These are phyloP conservation scores for Limanda limanda DNA, from an alignment of 2,113 vertebrate species.

Conservation along the genomic window DNA sequence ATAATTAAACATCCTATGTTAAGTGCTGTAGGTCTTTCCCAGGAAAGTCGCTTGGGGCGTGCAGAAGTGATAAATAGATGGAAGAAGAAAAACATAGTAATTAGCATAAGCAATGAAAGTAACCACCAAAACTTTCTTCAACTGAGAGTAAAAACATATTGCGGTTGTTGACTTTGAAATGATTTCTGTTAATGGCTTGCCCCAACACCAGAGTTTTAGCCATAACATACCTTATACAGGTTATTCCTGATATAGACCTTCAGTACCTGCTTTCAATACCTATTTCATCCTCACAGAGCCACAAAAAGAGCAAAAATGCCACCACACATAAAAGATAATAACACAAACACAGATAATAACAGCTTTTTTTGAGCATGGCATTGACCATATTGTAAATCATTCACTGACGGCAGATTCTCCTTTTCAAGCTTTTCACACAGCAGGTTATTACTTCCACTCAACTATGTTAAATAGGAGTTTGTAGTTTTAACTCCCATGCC, in stretches of 20 bases:
- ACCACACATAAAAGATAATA: background rate
- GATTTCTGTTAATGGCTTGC: background rate
- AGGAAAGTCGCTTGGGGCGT: background rate
- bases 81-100: conserved; percentile 9
- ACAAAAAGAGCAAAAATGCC: too few relatives aligned
- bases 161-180: background rate
- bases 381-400: background rate
- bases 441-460: background rate
- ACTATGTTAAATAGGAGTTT: background rate
- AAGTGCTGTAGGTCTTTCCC: background rate
- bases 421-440: background rate
- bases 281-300: background rate
- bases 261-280: background rate
- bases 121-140: background rate
- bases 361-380: background rate
- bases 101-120: background rate
- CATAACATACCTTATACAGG: background rate
- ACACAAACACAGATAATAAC: too few relatives aligned
- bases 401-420: background rate
- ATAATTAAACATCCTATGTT: background rate
- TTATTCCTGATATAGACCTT: background rate
- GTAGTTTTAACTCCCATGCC: background rate
- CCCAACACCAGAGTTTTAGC: background rate
- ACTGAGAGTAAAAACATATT: background rate
- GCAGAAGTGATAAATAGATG: background rate